These are phyloP conservation scores for Enteromius radiatus DNA, from an alignment of 2,797 vertebrate genomes.

Conservation along the genomic window DNA sequence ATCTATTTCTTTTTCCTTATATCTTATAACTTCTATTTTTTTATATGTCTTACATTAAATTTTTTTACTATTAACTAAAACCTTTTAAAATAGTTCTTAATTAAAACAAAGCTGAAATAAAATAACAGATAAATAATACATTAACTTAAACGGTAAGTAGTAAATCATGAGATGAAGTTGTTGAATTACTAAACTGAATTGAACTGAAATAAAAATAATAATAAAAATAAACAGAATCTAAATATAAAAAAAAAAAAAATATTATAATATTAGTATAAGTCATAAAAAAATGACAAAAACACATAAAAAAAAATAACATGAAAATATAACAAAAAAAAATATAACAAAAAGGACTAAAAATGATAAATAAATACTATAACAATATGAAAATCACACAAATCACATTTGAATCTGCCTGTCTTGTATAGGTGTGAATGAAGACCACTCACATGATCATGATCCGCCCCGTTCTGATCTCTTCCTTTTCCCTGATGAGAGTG, in stretches of 20 bases:
- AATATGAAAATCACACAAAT: not conserved
- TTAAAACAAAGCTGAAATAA: not conserved
- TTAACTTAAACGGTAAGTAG: not conserved
- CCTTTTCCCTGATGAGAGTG: conserved; percentile 97
- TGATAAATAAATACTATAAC: not conserved
- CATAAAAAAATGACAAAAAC: not conserved
- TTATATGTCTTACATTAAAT: not conserved
- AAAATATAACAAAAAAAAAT: not conserved
- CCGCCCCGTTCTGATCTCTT: conserved; percentile 93
- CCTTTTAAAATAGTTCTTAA: not conserved
- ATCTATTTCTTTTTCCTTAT: not conserved
- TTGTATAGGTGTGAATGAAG: conserved; percentile 80
- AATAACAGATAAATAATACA: not conserved
- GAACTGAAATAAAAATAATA: not conserved
- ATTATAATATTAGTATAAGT: not conserved
- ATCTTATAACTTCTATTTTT: not conserved
- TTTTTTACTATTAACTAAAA: not conserved
- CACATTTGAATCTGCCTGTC: not conserved
- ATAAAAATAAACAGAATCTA: not conserved
- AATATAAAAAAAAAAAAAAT: not conserved
- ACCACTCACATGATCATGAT: conserved; percentile 80
- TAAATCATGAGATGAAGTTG: not conserved
- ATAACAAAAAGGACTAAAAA: not conserved
- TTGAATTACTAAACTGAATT: not conserved
- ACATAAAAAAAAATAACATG: not conserved